A percentile compares a stretch with the other conserved stretches of the same genome.
phyloP scores from a whole-genome alignment of 1,140 invertebrate genomes.

The Aphis craccivora region DNA sequence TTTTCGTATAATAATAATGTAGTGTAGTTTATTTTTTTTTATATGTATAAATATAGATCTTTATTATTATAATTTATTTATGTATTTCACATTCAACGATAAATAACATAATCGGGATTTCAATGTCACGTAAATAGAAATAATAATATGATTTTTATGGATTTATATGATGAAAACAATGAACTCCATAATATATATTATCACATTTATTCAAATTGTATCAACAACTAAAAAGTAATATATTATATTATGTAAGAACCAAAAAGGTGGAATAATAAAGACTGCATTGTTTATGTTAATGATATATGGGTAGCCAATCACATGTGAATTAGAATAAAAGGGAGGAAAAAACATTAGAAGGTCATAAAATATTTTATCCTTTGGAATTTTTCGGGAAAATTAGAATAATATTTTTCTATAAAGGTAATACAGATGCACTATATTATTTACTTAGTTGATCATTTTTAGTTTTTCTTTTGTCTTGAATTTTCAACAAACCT shows the following conservation, averaged over 20 bases:
- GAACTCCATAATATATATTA: neutral
- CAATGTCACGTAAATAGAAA: neutral
- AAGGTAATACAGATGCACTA: neutral
- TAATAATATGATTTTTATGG: slow-evolving; percentile 6
- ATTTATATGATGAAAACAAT: neutral
- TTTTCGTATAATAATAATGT: neutral
- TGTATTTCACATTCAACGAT: neutral
- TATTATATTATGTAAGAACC: neutral
- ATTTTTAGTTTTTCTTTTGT: neutral
- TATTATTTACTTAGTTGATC: neutral
- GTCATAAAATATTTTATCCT: neutral
- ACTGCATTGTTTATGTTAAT: slow-evolving; percentile 1
- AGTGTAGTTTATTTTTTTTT: neutral
- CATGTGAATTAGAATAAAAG: neutral
- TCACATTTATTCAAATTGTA: neutral
- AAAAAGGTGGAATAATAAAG: neutral
- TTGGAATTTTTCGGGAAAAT: neutral
- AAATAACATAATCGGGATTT: neutral
- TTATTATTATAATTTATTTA: slow-evolving; percentile 24
- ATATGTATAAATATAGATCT: neutral
- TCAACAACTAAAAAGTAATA: slow-evolving; percentile 14
- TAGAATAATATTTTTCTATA: neutral
- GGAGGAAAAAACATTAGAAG: neutral
- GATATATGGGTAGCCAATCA: neutral
- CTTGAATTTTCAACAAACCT: neutral